Evolutionary conservation across 2,888 invertebrate genomes (phyloP).

Genomic region (Tineola bisselliella): DNA sequence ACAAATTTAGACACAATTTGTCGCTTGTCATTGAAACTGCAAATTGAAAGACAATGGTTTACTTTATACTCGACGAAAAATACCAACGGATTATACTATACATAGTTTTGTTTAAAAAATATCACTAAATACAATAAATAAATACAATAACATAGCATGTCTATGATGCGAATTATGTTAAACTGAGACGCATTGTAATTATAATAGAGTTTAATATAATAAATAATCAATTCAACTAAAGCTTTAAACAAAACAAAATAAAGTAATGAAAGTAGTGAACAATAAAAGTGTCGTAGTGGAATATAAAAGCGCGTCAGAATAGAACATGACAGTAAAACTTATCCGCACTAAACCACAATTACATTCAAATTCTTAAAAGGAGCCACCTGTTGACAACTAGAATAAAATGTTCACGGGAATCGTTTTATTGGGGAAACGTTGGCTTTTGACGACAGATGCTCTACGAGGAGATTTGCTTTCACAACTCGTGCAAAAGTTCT

Average conservation of each 20-base stretch:
- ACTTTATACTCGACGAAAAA: too few species aligned
- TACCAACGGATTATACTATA: too few species aligned
- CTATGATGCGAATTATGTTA: too few species aligned
- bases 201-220: too few species aligned
- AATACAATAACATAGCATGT: too few species aligned
- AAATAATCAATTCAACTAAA: too few species aligned
- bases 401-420: constrained; percentile 44
- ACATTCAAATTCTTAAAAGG: constrained; percentile 54
- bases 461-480: constrained; percentile 39
- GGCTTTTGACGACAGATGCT: constrained; percentile 46
- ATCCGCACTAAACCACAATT: constrained; percentile 37
- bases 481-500: constrained; percentile 34
- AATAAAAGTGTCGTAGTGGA: too few species aligned
- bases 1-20: not conserved
- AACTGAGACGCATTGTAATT: too few species aligned
- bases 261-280: not conserved
- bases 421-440: constrained; percentile 52
- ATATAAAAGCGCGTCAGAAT: not conserved
- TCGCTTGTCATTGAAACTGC: not conserved
- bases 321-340: not conserved
- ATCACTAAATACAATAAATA: too few species aligned
- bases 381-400: constrained; percentile 53
- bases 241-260: too few species aligned
- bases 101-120: too few species aligned
- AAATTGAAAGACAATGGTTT: not conserved